Conservation (phyloP, 2,113 vertebrate genomes). For the Urocitellus parryii region DNA sequence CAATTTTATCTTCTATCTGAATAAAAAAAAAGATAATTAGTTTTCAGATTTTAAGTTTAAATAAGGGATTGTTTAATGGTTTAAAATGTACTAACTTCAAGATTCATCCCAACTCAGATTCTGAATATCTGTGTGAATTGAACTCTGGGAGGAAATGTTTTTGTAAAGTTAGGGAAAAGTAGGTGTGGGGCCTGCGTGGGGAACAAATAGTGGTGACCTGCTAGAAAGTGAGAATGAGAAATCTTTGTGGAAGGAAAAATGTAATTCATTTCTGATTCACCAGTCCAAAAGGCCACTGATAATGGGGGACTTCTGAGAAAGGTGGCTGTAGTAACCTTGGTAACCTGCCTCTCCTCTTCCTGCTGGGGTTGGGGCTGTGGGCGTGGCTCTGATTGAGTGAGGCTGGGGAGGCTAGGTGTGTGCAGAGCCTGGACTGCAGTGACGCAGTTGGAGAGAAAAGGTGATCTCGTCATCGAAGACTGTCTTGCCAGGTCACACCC, state of each 20-base stretch:
- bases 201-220: not conserved
- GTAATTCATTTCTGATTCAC: not conserved
- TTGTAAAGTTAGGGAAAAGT: not conserved
- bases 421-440: not conserved
- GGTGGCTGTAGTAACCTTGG: not conserved
- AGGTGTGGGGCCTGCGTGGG: not conserved
- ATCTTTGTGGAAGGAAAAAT: not conserved
- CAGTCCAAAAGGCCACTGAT: constrained; percentile 23
- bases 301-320: not conserved
- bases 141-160: not conserved
- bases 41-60: constrained; percentile 48
- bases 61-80: not conserved
- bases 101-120: not conserved
- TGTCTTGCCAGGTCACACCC: not conserved
- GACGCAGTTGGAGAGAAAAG: not conserved
- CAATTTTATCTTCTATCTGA: not conserved
- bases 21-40: constrained; percentile 8
- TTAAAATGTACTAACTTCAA: not conserved
- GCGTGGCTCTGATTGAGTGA: not conserved
- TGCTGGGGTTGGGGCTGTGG: not conserved
- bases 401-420: not conserved
- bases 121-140: not conserved
- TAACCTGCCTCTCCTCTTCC: not conserved
- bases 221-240: not conserved
- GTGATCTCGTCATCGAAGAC: not conserved